Conservation (phyloP, 2,888 invertebrate species). For the Apodemia duryi region DNA sequence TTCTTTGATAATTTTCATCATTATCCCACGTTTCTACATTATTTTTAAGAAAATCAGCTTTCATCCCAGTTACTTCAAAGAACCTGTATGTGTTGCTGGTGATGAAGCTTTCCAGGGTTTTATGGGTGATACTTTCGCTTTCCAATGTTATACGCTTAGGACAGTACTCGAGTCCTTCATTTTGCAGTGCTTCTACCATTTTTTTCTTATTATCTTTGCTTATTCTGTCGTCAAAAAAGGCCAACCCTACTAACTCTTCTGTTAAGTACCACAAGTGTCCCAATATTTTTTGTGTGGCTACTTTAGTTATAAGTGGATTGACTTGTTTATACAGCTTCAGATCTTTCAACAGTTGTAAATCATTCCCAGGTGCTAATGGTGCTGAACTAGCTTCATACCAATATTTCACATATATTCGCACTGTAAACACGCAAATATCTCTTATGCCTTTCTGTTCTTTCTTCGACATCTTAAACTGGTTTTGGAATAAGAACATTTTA, state of each 20-base stretch:
- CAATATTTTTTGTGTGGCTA: background rate
- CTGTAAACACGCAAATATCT: background rate
- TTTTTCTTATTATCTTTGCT: background rate
- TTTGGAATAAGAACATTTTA: background rate
- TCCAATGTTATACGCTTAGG: slow-evolving; percentile 6
- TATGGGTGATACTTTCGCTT: background rate
- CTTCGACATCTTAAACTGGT: background rate
- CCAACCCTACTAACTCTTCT: background rate
- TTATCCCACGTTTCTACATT: too few relatives aligned
- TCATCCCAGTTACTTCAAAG: background rate
- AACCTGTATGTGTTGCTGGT: background rate
- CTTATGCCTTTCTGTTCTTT: background rate
- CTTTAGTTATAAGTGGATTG: background rate
- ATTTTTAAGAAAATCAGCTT: too few relatives aligned
- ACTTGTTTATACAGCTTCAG: background rate
- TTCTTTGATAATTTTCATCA: too few relatives aligned
- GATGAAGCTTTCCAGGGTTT: background rate
- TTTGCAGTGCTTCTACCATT: background rate
- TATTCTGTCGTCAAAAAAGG: background rate
- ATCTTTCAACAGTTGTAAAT: background rate
- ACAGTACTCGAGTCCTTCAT: background rate
- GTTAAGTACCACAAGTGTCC: background rate
- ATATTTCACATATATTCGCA: background rate
- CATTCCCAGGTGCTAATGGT: background rate
- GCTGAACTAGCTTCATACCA: background rate